phyloP scores from a whole-genome alignment of 2,888 invertebrate species.

The Pseudococcus longispinus region DNA sequence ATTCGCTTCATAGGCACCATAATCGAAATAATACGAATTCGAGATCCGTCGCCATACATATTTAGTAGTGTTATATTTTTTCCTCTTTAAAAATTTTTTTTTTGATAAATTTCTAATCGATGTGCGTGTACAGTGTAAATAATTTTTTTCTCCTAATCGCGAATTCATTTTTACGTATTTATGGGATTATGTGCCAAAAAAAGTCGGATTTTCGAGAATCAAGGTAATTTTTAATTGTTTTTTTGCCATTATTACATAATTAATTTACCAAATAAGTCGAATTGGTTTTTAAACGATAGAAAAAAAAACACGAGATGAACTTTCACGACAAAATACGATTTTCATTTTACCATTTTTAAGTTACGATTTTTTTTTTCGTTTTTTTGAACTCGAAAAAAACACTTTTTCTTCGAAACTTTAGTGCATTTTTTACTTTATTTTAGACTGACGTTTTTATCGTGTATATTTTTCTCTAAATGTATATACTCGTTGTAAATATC shows the following conservation, averaged over 20 bases:
- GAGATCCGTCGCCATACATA: slow-evolving; percentile 80
- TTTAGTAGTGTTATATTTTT: slow-evolving; percentile 65
- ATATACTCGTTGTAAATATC: slow-evolving; percentile 29
- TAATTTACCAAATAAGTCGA: neutral
- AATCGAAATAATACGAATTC: slow-evolving; percentile 66
- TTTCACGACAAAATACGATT: neutral
- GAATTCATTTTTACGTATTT: neutral
- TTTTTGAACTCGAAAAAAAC: neutral
- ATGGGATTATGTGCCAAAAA: slow-evolving; percentile 25
- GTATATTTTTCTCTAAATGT: neutral
- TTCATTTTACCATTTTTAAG: neutral
- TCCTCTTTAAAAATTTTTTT: slow-evolving; percentile 12
- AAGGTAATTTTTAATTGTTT: slow-evolving; percentile 13
- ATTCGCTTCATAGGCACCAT: slow-evolving; percentile 67
- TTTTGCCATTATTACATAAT: neutral
- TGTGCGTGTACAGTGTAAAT: slow-evolving; percentile 38
- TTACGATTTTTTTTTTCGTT: neutral
- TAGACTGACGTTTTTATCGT: slow-evolving; percentile 16
- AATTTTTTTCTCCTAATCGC: neutral
- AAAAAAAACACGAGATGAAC: neutral
- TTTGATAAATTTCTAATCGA: neutral
- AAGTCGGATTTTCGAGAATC: slow-evolving; percentile 21
- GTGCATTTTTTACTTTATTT: slow-evolving; percentile 6
- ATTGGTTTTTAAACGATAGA: neutral
- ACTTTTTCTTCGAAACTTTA: neutral